Evolutionary conservation across 1,140 invertebrate species (phyloP).

Genomic region (Bombus fervidus): DNA sequence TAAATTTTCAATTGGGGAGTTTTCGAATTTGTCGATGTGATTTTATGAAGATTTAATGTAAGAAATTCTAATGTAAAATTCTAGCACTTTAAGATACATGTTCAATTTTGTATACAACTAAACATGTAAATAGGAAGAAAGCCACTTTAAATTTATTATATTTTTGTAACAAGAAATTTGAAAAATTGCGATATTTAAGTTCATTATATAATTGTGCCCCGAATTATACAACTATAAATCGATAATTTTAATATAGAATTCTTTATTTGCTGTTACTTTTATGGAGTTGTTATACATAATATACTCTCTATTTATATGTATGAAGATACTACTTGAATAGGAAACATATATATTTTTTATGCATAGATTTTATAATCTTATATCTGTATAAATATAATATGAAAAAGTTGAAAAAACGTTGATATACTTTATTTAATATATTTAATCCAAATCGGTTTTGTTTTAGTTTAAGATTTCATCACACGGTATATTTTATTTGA

Average conservation of each 20-base stretch:
- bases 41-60: background rate
- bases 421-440: background rate
- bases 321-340: background rate
- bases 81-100: background rate
- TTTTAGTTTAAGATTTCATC: background rate
- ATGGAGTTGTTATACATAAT: background rate
- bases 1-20: background rate
- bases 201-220: background rate
- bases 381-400: background rate
- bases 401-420: background rate
- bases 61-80: background rate
- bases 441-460: background rate
- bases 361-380: background rate
- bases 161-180: background rate
- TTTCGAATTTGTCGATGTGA: too few species aligned
- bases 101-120: constrained; percentile 11
- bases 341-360: background rate
- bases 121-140: background rate
- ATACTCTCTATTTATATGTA: background rate
- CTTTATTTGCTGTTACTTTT: background rate
- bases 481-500: background rate
- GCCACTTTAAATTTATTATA: background rate
- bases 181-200: background rate
- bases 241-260: background rate
- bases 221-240: background rate